Evolutionary conservation across 2,888 invertebrate species (phyloP).

Genomic region (Tipula helvola): DNA sequence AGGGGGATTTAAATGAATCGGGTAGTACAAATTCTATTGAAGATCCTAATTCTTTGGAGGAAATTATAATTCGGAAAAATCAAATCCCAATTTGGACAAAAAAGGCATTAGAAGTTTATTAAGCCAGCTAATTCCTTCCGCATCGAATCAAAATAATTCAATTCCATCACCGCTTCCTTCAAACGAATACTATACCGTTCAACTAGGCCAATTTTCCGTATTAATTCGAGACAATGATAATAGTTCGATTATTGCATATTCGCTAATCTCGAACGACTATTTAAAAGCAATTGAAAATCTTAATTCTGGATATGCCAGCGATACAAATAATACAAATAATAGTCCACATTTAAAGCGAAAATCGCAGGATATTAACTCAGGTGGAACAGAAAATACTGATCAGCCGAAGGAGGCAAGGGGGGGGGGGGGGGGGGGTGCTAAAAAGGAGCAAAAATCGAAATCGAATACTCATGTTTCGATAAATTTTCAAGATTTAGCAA

Average conservation of each 20-base stretch:
- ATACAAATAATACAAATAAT: slow-evolving; percentile 16
- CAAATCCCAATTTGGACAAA: slow-evolving; percentile 36
- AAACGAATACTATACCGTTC: slow-evolving; percentile 58
- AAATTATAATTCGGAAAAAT: slow-evolving; percentile 19
- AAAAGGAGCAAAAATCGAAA: slow-evolving; percentile 23
- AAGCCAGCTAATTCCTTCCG: slow-evolving; percentile 51
- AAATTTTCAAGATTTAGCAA: slow-evolving; percentile 39
- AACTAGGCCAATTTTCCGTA: slow-evolving; percentile 48
- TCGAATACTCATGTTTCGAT: slow-evolving; percentile 31
- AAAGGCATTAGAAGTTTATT: slow-evolving; percentile 54
- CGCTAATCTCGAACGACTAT: slow-evolving; percentile 60
- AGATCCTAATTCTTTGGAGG: not conserved
- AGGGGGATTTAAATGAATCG: not conserved
- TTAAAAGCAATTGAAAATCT: slow-evolving; percentile 44
- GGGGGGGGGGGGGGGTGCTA: slow-evolving; percentile 7
- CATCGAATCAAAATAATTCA: slow-evolving; percentile 31
- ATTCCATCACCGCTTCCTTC: slow-evolving; percentile 46
- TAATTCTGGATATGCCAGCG: slow-evolving; percentile 15
- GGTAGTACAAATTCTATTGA: not conserved
- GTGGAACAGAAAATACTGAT: slow-evolving; percentile 13
- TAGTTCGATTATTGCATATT: slow-evolving; percentile 75
- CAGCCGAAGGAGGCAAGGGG: not conserved
- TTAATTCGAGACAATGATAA: slow-evolving; percentile 68
- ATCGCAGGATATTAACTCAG: slow-evolving; percentile 22
- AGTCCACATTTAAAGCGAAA: slow-evolving; percentile 32